Base-by-base conservation (phyloP, 2,797 vertebrate species). In the Monodelphis domestica region DNA sequence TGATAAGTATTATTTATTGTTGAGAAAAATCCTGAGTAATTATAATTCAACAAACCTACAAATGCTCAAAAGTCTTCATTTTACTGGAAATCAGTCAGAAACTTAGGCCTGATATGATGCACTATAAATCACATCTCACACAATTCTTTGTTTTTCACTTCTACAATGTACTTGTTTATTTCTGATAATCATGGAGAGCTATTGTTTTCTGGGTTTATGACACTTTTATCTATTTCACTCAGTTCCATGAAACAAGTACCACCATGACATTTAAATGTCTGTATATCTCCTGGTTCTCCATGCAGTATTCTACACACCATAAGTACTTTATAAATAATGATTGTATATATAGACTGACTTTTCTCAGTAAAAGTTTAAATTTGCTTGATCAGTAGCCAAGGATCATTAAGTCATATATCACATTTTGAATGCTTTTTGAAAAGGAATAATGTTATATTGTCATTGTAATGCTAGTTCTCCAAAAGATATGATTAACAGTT, bases 1-100 rank as follows among this genome's bases (percentile, higher is more conserved):
- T 96, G 92, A 56, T 94, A 92, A 95, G 53, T 21, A 93, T 90
- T 94, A 93, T 89, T 38, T 94, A 87, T 70, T 33, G 87, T 38
- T 84, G 53, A 96, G 54, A n/a, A 91, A 92, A 87, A 91, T 87
- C 91, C 53, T 33, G 10, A 92, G 56, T 29, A 90, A 87, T 91
- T 94, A 91, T 54, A 78, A 88, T 96, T 96, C 87, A 88, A 4
- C 94, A 5, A 17, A 88, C 93, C 90, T 38, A 33, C 28, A 94
- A 92, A 63, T 70, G 26, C 45, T 93, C 89, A 45, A 70, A 70
- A 38, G 15, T 3, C 90, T 24, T 29, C n/a, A 51, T 4, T 92
- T 1, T 29, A 56, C 53, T 95, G 90, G 50, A 94, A 53, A 92
- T 90, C 17, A 95, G 17, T 55, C 28, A 70, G 3, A 94, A 93